Percentiles rank a stretch among this genome's conserved stretches.
Conservation (phyloP, 2,797 vertebrate genomes). For the Podarcis siculus region DNA sequence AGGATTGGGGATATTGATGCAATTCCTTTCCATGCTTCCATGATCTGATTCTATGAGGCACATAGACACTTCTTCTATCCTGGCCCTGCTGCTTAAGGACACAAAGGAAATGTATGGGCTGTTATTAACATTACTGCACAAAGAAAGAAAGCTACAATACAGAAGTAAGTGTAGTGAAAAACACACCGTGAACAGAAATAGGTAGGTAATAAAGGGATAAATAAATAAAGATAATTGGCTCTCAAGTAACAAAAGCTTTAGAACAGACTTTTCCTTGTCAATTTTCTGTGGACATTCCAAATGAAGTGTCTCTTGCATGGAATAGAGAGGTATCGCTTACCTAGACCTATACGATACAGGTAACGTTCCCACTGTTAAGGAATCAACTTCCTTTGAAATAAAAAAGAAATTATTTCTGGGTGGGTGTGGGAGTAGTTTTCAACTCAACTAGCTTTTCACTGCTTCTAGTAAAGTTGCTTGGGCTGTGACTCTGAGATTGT, state of each 20-base stretch:
- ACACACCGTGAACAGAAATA: background rate
- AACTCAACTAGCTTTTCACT: background rate
- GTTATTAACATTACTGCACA: slow-evolving; percentile 5
- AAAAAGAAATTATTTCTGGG: too few species aligned
- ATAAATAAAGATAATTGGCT: slow-evolving; percentile 6
- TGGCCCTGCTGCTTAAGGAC: background rate
- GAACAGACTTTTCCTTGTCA: background rate
- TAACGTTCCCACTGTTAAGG: background rate
- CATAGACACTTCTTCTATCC: slow-evolving; percentile 6
- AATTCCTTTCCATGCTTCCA: background rate
- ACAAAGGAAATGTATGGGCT: background rate
- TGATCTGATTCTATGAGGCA: background rate
- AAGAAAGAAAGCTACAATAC: slow-evolving; percentile 11
- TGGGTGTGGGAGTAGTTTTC: background rate
- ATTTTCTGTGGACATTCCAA: background rate
- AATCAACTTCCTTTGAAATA: background rate
- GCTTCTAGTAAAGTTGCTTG: background rate
- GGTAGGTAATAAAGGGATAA: background rate
- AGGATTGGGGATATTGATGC: slow-evolving; percentile 33
- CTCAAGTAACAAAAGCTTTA: background rate
- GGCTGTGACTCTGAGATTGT: background rate
- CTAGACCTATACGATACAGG: background rate
- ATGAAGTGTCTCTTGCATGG: background rate
- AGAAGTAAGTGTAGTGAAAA: background rate
- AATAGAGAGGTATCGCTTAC: background rate